Percentiles rank a stretch among this genome's conserved stretches.
Evolutionary conservation across 2,113 vertebrate genomes (phyloP).

Genomic region (Laticauda laticaudata): DNA sequence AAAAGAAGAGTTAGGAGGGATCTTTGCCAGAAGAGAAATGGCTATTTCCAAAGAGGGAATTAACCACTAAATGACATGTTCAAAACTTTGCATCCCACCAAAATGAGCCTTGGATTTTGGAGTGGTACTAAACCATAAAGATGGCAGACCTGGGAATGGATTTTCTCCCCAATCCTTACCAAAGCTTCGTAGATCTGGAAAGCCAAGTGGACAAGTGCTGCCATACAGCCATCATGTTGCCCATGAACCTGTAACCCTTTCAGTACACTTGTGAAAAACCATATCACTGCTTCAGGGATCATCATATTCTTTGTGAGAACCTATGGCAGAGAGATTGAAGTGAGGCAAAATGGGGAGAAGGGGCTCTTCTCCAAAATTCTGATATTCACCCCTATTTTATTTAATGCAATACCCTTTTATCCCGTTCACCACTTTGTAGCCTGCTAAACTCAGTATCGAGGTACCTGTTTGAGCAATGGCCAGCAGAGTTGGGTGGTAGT

Average conservation of each 20-base stretch:
- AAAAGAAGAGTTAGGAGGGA: constrained; percentile 4
- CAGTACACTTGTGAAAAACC: constrained; percentile 90
- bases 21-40: neutral
- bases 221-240: constrained; percentile 91
- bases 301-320: constrained; percentile 84
- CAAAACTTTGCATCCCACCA: neutral
- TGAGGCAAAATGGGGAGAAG: neutral
- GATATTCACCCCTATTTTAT: neutral
- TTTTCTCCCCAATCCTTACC: constrained; percentile 69
- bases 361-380: neutral
- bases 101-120: neutral
- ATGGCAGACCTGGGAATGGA: neutral
- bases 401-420: neutral
- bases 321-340: constrained; percentile 65
- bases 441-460: neutral
- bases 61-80: neutral
- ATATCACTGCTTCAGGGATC: constrained; percentile 87
- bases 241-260: constrained; percentile 88
- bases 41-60: neutral
- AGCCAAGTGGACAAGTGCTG: constrained; percentile 86
- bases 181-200: constrained; percentile 92
- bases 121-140: neutral
- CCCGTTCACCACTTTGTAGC: neutral
- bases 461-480: constrained; percentile 90
- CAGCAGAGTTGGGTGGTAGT: constrained; percentile 91